Evolutionary conservation across 2,888 invertebrate species (phyloP), one percentile per base, ranked within the genome.

Genomic region (Pollenia amentaria): DNA sequence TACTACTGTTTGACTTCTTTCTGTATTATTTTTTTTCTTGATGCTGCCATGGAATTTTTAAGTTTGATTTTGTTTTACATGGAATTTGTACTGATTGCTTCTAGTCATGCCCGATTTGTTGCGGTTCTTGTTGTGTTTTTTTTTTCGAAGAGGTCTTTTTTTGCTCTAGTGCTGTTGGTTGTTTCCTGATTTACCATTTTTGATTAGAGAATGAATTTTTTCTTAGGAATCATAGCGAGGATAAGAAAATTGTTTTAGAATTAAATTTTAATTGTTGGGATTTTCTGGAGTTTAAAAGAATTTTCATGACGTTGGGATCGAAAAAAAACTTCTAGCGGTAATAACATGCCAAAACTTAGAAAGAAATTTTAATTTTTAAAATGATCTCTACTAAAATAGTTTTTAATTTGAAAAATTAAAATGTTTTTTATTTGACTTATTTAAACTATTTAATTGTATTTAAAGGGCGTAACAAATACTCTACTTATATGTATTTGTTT

Each of bases 41-140:
- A 18, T 83, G 72, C 55, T 77, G 80, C 69, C 67, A 53, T 75
- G 87, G 82, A 77, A 77, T 84, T 87, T 83, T 87, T 57, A 72
- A 80, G 78, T 85, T 80, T 88, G 84, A 91, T 92, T 91, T 91
- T 92, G 92, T 91, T 91, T 87, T 91, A 92, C 92, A 92, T 90
- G 92, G 91, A 92, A 91, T 91, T 91, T 89, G 92, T 91, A 91
- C 92, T 92, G 91, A 91, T 91, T 91, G 92, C 91, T 92, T 88
- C 91, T 90, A 91, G 91, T 91, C 91, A 91, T 91, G 91, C 92
- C 91, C 89, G 91, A 92, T 91, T 90, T 88, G 88, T 88, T 89
- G 69, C 87, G 92, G 89, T 90, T 70, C 42, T 70, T 57, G 69
- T 79, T 70, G 67, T 18, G 42, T 46, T 48, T 60, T 48, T 72